phyloP scores from a whole-genome alignment of 2,797 vertebrate species.

The Mormyrus proboscirostris region DNA sequence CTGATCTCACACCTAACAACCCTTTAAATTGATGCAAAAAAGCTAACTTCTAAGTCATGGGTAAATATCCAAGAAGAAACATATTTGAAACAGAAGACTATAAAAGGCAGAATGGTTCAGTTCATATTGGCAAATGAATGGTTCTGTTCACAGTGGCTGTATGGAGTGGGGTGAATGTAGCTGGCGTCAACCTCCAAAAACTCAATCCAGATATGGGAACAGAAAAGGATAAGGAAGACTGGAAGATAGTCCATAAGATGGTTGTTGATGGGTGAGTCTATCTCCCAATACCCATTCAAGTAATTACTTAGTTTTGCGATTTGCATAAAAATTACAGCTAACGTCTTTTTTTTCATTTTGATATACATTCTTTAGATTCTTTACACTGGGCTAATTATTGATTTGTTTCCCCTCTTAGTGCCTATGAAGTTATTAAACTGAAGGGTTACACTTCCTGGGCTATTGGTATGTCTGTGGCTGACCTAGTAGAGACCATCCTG shows the following conservation, averaged over 20 bases:
- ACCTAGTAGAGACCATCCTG: constrained; percentile 80
- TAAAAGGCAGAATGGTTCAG: background rate
- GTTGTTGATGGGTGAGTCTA: constrained; percentile 84
- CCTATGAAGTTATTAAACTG: constrained; percentile 93
- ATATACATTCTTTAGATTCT: background rate
- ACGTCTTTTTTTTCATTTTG: too few relatives aligned
- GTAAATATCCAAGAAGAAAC: background rate
- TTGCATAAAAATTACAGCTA: background rate
- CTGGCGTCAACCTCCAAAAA: constrained; percentile 80
- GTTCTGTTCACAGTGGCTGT: constrained; percentile 71
- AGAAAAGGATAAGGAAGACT: constrained; percentile 79
- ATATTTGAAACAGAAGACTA: background rate
- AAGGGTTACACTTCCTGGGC: constrained; percentile 98
- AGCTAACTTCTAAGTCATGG: background rate
- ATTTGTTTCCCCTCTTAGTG: constrained; percentile 53
- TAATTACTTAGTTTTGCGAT: background rate
- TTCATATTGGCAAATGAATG: background rate
- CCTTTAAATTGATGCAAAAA: background rate
- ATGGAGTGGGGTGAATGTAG: constrained; percentile 93
- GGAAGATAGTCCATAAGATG: constrained; percentile 85
- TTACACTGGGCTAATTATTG: background rate
- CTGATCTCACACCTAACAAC: too few relatives aligned
- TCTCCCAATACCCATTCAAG: background rate
- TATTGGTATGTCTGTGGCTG: constrained; percentile 90
- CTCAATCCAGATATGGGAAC: constrained; percentile 79